A percentile compares a stretch with the other conserved stretches of the same genome.
These are phyloP conservation scores for Puntigrus tetrazona DNA, from an alignment of 2,113 vertebrate genomes.

Conservation along the genomic window DNA sequence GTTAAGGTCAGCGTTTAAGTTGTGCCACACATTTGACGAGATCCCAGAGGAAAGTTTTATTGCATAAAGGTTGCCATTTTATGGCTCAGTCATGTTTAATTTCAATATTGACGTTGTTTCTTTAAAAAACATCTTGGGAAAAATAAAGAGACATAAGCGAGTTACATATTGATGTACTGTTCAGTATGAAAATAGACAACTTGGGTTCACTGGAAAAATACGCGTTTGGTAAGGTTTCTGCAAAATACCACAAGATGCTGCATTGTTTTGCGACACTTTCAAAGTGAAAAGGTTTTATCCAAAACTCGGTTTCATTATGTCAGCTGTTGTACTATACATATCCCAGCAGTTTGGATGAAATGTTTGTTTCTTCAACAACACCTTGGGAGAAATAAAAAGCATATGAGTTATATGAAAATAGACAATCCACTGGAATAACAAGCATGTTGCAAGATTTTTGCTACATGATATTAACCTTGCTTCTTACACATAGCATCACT, in stretches of 20 bases:
- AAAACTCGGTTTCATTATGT: not conserved
- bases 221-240: not conserved
- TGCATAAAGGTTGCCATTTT: not conserved
- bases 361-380: not conserved
- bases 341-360: not conserved
- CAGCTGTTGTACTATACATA: not conserved
- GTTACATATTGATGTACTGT: not conserved
- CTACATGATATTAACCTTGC: not conserved
- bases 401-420: not conserved
- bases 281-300: not conserved
- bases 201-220: not conserved
- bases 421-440: too few relatives aligned
- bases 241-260: not conserved
- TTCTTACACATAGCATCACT: too few relatives aligned
- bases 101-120: not conserved
- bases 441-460: not conserved
- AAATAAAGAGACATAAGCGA: not conserved
- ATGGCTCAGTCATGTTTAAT: not conserved
- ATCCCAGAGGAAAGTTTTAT: constrained; percentile 7
- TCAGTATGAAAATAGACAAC: not conserved
- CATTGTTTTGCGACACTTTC: not conserved
- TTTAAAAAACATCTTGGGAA: not conserved
- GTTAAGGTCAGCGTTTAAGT: not conserved
- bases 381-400: not conserved
- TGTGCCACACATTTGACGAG: constrained; percentile 16